Base-by-base conservation (phyloP, 2,797 vertebrate species). In the Cyclura pinguis region DNA sequence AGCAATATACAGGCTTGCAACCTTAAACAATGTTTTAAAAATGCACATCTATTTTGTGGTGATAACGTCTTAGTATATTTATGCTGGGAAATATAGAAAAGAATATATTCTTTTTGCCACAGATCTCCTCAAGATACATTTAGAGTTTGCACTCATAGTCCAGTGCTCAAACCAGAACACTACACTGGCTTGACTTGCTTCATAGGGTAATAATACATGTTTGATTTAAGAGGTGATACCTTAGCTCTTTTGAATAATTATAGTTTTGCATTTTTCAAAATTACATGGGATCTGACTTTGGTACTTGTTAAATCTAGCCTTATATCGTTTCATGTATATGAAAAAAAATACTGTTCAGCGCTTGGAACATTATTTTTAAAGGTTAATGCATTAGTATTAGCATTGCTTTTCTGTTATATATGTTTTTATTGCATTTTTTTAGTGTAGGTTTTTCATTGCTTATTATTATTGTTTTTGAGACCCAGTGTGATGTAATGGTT, bases 171-270 rank as follows among this genome's bases (percentile, higher is more conserved):
- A 47, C 42, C 42, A 47, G 2, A 47, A 32, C 50, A 80, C 18
- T 4, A 32, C 32, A 47, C 64, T 94, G 93, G 67, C 83, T 92
- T 91, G 35, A 80, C 81, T 92, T 88, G 74, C 27, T 80, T 52
- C 5, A 64, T 74, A 78, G 91, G 47, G 78, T 90, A 92, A 91
- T 90, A 94, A 91, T 90, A 94, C 50, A 74, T 89, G 81, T 78
- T 93, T 91, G 83, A 84, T 84, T 93, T 89, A 67, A 55, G 76
- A 29, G 64, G 72, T 89, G 52, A 89, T 87, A 91, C 86, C 78
- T 92, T 7, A 59, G 85, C 92, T 92, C 89, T 87, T 90, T 94
- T 4, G 7, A 57, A 47, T 5, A 38, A 27, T 89, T 92, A 81
- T 78, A 22, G 90, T 92, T 93, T 80, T 90, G 73, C 92, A 67